These are phyloP conservation scores for Hippoglossus hippoglossus DNA, from an alignment of 2,797 vertebrate species.

Conservation along the genomic window DNA sequence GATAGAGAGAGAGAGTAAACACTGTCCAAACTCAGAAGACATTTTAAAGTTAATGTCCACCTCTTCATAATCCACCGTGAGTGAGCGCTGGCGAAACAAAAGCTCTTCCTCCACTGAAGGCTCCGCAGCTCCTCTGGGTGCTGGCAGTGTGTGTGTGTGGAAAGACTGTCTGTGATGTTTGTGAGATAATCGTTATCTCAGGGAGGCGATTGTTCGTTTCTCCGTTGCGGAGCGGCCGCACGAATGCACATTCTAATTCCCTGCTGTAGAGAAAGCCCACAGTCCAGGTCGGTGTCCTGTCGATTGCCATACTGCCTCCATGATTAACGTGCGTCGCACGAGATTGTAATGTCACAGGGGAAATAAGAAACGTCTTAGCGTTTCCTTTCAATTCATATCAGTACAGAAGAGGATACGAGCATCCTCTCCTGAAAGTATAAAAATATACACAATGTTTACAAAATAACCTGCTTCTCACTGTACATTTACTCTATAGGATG, in stretches of 20 bases:
- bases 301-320: conserved; percentile 5
- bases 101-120: background rate
- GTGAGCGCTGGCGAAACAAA: conserved; percentile 14
- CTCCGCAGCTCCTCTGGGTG: background rate
- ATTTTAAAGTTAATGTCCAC: conserved; percentile 21
- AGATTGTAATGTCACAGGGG: conserved; percentile 4
- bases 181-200: background rate
- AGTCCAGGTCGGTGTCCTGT: conserved; percentile 21
- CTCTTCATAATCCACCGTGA: background rate
- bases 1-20: conserved; percentile 32
- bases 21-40: conserved; percentile 31
- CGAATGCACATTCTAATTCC: conserved; percentile 35
- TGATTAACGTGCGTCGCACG: conserved; percentile 7
- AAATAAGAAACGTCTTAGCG: background rate
- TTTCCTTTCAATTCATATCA: background rate
- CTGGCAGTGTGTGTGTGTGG: background rate
- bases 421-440: conserved; percentile 65
- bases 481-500: conserved; percentile 58
- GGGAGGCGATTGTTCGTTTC: conserved; percentile 1
- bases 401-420: background rate
- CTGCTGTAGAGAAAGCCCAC: conserved; percentile 7
- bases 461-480: conserved; percentile 68
- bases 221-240: background rate
- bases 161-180: conserved; percentile 4
- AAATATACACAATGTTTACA: conserved; percentile 80